phyloP scores from a whole-genome alignment of 2,888 invertebrate species.

The Himalopsyche kuldschensis region DNA sequence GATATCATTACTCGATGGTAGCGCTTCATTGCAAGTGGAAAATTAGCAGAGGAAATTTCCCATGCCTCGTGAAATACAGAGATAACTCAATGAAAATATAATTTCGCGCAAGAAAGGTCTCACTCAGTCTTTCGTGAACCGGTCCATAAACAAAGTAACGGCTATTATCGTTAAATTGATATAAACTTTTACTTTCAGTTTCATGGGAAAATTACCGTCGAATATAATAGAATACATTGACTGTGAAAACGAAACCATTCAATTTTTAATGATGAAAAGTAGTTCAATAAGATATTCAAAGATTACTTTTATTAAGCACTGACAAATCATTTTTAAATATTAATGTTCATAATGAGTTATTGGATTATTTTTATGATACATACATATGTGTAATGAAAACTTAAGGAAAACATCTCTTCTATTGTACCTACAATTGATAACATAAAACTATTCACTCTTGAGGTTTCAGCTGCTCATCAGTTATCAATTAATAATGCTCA shows the following conservation, averaged over 20 bases:
- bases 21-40: constrained; percentile 16
- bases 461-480: too few relatives aligned
- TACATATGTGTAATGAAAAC: too few relatives aligned
- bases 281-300: too few relatives aligned
- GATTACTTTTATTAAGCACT: too few relatives aligned
- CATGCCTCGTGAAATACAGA: not conserved
- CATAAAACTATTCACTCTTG: too few relatives aligned
- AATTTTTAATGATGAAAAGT: too few relatives aligned
- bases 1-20: constrained; percentile 20
- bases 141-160: not conserved
- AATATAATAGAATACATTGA: not conserved
- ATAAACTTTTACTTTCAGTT: not conserved
- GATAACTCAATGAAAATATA: not conserved
- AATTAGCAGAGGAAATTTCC: not conserved
- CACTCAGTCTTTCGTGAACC: not conserved
- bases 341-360: too few relatives aligned
- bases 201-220: not conserved
- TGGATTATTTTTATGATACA: too few relatives aligned
- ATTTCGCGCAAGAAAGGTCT: not conserved
- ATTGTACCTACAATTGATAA: too few relatives aligned
- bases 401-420: too few relatives aligned
- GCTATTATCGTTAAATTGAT: not conserved
- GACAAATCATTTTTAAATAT: too few relatives aligned
- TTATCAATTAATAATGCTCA: too few relatives aligned
- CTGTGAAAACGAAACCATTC: not conserved